A percentile compares a stretch with the other conserved stretches of the same genome.
Evolutionary conservation across 2,888 invertebrate genomes (phyloP).

Genomic region (Drosophila pseudotakahashii): DNA sequence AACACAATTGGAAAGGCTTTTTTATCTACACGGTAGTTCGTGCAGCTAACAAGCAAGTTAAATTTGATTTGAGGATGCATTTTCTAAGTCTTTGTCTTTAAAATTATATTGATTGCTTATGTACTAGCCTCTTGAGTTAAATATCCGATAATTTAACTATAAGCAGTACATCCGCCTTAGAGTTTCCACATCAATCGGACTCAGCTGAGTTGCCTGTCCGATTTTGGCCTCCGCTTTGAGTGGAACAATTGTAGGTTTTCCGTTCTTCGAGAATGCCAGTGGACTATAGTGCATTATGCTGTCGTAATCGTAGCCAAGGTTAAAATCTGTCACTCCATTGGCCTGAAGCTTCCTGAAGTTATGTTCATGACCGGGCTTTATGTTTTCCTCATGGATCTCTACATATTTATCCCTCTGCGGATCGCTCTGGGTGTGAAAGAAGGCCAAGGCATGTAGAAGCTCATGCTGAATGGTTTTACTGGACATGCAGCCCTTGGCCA

Average conservation of each 20-base stretch:
- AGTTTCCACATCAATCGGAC: constrained; percentile 60
- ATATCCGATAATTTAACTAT: background rate
- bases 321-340: constrained; percentile 86
- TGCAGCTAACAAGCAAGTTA: background rate
- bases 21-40: background rate
- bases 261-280: constrained; percentile 89
- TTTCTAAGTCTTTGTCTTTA: background rate
- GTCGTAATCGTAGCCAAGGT: constrained; percentile 89
- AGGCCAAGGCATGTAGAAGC: constrained; percentile 90
- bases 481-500: constrained; percentile 15
- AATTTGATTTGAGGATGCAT: background rate
- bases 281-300: constrained; percentile 92
- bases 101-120: background rate
- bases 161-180: constrained; percentile 51
- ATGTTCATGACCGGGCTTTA: constrained; percentile 85
- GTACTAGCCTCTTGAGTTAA: background rate
- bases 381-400: constrained; percentile 83
- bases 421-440: constrained; percentile 90
- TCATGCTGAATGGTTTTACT: constrained; percentile 88
- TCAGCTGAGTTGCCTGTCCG: constrained; percentile 66
- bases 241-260: constrained; percentile 88
- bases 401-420: constrained; percentile 87
- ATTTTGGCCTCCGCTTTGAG: constrained; percentile 48
- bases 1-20: constrained; percentile 3
- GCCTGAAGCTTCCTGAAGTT: constrained; percentile 87